These are phyloP conservation scores for Spatula clypeata DNA, from an alignment of 2,797 vertebrate species.

Conservation along the genomic window DNA sequence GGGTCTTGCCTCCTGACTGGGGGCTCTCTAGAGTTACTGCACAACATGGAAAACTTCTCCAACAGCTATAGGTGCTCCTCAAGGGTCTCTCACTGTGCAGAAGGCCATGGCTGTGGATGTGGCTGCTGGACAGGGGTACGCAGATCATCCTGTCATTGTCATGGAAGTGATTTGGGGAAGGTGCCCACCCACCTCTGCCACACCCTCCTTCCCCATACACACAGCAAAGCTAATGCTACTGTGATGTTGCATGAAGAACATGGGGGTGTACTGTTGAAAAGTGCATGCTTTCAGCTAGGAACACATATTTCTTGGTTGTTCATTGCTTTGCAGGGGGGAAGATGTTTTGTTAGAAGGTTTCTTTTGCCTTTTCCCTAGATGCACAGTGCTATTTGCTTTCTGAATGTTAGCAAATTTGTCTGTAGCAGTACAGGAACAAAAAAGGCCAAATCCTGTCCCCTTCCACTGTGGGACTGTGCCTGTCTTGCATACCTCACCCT, in stretches of 20 bases:
- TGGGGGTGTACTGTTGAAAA: neutral
- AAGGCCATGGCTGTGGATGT: neutral
- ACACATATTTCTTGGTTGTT: neutral
- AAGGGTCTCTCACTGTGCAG: neutral
- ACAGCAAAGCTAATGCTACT: rapidly evolving
- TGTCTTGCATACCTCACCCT: neutral
- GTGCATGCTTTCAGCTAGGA: neutral
- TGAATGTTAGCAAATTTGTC: neutral
- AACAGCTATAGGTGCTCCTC: neutral
- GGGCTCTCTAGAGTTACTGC: neutral
- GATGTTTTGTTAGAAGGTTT: neutral
- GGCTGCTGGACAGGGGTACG: neutral
- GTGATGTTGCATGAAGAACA: neutral
- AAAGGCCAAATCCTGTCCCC: neutral
- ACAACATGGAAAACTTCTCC: neutral
- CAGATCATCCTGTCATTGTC: neutral
- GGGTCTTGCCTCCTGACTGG: neutral
- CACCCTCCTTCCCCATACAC: neutral
- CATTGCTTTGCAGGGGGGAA: neutral
- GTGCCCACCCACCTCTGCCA: rapidly evolving
- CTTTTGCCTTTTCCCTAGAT: neutral
- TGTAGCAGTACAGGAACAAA: neutral
- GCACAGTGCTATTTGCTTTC: neutral
- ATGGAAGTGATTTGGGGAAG: neutral
- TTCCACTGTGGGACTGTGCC: neutral